Conservation (phyloP, 1,140 invertebrate genomes). For the Muscidifurax raptorellus region DNA sequence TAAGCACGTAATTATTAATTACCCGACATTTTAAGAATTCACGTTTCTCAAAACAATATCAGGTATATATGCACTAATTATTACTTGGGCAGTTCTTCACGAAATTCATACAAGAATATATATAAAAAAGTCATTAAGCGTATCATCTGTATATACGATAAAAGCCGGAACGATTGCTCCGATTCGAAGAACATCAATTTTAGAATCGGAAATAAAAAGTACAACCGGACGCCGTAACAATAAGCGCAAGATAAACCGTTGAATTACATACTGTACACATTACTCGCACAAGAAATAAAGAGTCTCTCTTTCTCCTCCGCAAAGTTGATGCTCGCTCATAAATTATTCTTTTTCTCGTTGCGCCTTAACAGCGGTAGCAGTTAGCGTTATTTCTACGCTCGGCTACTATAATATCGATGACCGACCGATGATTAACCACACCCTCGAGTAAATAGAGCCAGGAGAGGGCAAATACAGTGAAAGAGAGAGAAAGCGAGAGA, state of each 20-base stretch:
- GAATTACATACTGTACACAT: background rate
- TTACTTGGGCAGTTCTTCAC: too few relatives aligned
- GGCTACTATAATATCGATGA: constrained; percentile 47
- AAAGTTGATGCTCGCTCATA: constrained; percentile 9
- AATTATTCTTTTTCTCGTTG: constrained; percentile 19
- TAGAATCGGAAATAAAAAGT: background rate
- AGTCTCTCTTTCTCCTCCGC: background rate
- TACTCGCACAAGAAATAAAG: constrained; percentile 1
- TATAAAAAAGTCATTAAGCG: too few relatives aligned
- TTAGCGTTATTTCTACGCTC: constrained; percentile 17
- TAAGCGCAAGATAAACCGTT: background rate
- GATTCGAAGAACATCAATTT: background rate
- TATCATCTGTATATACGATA: background rate
- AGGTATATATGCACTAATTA: too few relatives aligned
- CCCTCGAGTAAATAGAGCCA: constrained; percentile 51
- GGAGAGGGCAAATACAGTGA: background rate
- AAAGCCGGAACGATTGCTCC: background rate
- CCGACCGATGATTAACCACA: constrained; percentile 54
- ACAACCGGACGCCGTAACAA: too few relatives aligned
- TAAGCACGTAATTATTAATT: background rate
- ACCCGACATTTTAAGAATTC: background rate
- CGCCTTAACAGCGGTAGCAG: background rate
- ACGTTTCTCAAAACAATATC: background rate
- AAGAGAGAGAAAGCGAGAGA: background rate
- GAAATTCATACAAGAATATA: too few relatives aligned